phyloP scores from a whole-genome alignment of 1,140 invertebrate species.

The Gryon sp. region DNA sequence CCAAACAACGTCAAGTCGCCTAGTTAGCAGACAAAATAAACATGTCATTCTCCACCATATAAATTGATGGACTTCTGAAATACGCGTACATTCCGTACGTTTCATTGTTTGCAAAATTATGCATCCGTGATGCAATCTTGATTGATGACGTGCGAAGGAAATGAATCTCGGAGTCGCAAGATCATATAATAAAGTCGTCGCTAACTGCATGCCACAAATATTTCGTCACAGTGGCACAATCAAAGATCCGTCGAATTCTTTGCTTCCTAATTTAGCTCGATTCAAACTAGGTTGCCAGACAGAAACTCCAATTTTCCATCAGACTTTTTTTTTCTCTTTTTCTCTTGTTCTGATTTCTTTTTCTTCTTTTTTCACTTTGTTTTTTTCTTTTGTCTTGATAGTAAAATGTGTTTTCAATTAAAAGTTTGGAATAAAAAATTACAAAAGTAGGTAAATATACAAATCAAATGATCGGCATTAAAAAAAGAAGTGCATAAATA shows the following conservation, averaged over 20 bases:
- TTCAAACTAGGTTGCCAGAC: constrained; percentile 10
- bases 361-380: too few relatives aligned
- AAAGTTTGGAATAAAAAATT: too few relatives aligned
- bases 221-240: constrained; percentile 22
- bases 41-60: constrained; percentile 38
- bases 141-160: constrained; percentile 44
- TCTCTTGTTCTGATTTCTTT: too few relatives aligned
- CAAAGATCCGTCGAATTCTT: constrained; percentile 15
- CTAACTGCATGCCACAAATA: constrained; percentile 6
- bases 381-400: too few relatives aligned
- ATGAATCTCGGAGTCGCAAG: constrained; percentile 30
- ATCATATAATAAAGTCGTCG: constrained; percentile 38
- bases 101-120: constrained; percentile 58
- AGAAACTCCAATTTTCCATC: neutral
- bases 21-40: constrained; percentile 29
- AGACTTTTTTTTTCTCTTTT: too few relatives aligned
- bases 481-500: constrained; percentile 32
- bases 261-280: constrained; percentile 27
- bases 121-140: constrained; percentile 56
- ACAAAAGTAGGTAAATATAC: neutral
- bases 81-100: constrained; percentile 31
- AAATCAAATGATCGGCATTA: neutral
- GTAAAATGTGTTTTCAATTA: too few relatives aligned
- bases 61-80: constrained; percentile 50
- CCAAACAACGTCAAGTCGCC: neutral